Evolutionary conservation across 2,888 invertebrate genomes (phyloP), one percentile per base, ranked within the genome.

Genomic region (Mesorhabditis spiculigera): DNA sequence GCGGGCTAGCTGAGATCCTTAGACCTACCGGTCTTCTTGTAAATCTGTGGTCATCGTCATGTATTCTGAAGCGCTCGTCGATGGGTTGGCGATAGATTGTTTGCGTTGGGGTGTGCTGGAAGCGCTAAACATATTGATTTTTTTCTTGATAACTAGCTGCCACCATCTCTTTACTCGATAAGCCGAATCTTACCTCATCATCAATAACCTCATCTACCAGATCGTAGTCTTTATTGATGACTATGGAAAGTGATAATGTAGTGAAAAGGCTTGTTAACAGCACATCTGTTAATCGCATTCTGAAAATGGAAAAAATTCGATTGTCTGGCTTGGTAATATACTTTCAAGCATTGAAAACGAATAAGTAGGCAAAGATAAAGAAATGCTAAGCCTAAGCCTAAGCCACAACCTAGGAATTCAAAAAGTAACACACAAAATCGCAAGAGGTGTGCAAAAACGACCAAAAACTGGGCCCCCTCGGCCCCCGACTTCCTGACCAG

Each of bases 341-440:
- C 28, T 28, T 28, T 28, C 1, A 28, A 28, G 3, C 28, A 3
- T n/a, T n/a, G 28, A 28, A 28, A 28, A 28, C 28, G 28, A 28
- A 28, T 50, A 50, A 50, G 58, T n/a, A n/a, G n/a, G n/a, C n/a
- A n/a, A n/a, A n/a, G n/a, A n/a, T n/a, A n/a, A n/a, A n/a, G n/a
- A n/a, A n/a, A n/a, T n/a, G n/a, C n/a, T 50, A 50, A 50, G 58
- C 58, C 58, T 50, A n/a, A 50, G 58, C 58, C 58, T 50, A 50
- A 50, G 58, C 58, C 58, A 50, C 2, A 50, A 3, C n/a, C 10
- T 10, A 50, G n/a, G 58, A 50, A 50, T 13, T 2, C 58, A 13
- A 50, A 50, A 2, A n/a, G 58, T 50, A 50, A 50, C 58, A 50
- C 58, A 50, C 10, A 10, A 50, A 50, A 50, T 50, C n/a, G 10